Evolutionary conservation across 2,113 vertebrate species (phyloP), one percentile per base, ranked within the genome.

Genomic region (Oreochromis niloticus): DNA sequence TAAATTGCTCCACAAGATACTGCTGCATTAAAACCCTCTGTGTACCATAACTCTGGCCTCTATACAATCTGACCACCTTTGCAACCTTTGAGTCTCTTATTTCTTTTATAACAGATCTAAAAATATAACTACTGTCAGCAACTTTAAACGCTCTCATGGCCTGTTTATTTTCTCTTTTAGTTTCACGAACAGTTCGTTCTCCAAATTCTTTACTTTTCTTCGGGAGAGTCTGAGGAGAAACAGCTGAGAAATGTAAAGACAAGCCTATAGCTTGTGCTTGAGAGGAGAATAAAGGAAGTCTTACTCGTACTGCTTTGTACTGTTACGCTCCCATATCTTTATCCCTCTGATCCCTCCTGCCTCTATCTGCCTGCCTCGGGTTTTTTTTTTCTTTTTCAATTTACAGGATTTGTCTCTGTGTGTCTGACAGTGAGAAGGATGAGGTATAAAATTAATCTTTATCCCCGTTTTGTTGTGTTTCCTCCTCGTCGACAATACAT

Each of bases 391-490:
- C 78, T 92, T 94, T 95, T 96, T 95, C 93, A 96, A 95, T 95
- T 96, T 95, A 91, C 90, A 91, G 93, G 95, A 95, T 96, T 95
- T 94, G 89, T 94, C 91, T 94, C 88, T 87, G 93, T 91, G 85
- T 84, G 85, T 92, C 86, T 91, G 88, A 91, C 90, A 93, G 94
- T 84, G 87, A 93, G 93, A 90, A 95, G 93, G 96, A 95, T 82
- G 94, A 94, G 94, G 94, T 95, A 94, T 88, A 92, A 96, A 95
- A 96, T 95, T 94, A 90, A 96, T 96, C 95, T 96, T 96, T 94
- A 96, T 96, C 95, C 94, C 5, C 54, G 86, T 94, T 96, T 96
- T 96, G 94, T 96, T 92, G 89, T 55, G 84, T 91, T 93, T 91
- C 90, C 94, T 94, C 91, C 92, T 91, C 80, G 87, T 91, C 91